These are phyloP conservation scores for Pleuronectes platessa DNA, from an alignment of 2,113 vertebrate species.

Conservation along the genomic window DNA sequence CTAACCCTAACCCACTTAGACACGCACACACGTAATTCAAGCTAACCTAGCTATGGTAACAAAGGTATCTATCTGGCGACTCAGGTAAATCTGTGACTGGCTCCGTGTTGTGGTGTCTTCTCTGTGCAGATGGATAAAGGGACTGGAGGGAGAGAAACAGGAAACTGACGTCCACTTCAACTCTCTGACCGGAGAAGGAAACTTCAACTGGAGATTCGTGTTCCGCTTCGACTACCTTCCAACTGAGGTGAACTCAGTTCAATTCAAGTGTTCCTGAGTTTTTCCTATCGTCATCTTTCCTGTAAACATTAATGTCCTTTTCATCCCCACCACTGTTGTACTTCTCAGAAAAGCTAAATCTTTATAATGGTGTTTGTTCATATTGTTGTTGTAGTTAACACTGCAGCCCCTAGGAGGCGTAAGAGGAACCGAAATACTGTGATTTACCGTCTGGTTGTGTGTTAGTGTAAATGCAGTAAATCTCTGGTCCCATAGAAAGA, in stretches of 20 bases:
- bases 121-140: conserved; percentile 91
- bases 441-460: neutral
- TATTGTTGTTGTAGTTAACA: too few species aligned
- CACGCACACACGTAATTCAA: neutral
- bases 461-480: neutral
- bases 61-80: too few species aligned
- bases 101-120: neutral
- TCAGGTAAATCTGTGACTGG: neutral
- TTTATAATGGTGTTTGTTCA: too few species aligned
- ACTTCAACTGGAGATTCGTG: conserved; percentile 96
- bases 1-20: neutral
- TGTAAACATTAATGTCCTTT: too few species aligned
- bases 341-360: too few species aligned
- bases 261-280: too few species aligned
- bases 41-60: too few species aligned
- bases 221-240: conserved; percentile 93
- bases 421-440: neutral
- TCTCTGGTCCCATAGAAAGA: conserved; percentile 79
- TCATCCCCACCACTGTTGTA: too few species aligned
- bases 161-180: conserved; percentile 97
- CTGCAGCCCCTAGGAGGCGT: too few species aligned
- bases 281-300: too few species aligned
- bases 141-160: conserved; percentile 90
- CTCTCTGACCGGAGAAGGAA: conserved; percentile 94
- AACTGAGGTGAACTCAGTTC: conserved; percentile 75